phyloP scores from a whole-genome alignment of 2,113 vertebrate genomes.

The Oryzias javanicus region DNA sequence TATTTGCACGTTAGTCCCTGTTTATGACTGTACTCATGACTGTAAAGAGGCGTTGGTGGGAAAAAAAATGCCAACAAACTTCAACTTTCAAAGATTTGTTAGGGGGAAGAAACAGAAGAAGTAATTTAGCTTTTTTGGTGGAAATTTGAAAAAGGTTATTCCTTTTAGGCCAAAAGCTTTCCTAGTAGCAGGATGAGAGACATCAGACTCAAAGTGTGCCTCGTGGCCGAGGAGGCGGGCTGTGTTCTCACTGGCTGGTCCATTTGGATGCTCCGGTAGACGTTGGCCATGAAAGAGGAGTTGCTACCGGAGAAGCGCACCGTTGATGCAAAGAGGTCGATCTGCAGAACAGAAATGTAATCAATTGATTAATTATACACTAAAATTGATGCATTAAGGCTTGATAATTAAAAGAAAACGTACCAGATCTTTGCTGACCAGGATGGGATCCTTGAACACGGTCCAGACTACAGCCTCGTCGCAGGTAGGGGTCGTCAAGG shows the following conservation, averaged over 20 bases:
- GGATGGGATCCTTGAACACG: slow-evolving; percentile 68
- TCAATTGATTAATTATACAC: not conserved
- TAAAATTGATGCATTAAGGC: not conserved
- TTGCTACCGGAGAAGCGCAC: slow-evolving; percentile 4
- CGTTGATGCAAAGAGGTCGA: slow-evolving; percentile 56
- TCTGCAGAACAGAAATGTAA: slow-evolving; percentile 30
- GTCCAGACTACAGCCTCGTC: slow-evolving; percentile 77
- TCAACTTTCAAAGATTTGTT: too few species aligned
- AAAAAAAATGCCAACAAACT: too few species aligned
- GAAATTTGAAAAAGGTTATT: not conserved
- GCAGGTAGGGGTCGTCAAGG: slow-evolving; percentile 72
- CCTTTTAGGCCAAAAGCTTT: not conserved
- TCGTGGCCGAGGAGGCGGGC: not conserved
- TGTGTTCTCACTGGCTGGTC: slow-evolving; percentile 34
- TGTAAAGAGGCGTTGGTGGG: too few species aligned
- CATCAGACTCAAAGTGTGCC: slow-evolving; percentile 17
- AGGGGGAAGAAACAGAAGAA: too few species aligned
- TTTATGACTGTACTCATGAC: too few species aligned
- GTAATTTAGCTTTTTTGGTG: too few species aligned
- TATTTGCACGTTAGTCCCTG: too few species aligned
- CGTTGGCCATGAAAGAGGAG: slow-evolving; percentile 19
- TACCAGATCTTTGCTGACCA: slow-evolving; percentile 69
- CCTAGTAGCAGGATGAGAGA: not conserved
- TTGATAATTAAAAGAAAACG: slow-evolving; percentile 2
- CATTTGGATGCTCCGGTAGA: slow-evolving; percentile 50